Base-by-base conservation (phyloP, 2,113 vertebrate species). In the Thunnus maccoyii region DNA sequence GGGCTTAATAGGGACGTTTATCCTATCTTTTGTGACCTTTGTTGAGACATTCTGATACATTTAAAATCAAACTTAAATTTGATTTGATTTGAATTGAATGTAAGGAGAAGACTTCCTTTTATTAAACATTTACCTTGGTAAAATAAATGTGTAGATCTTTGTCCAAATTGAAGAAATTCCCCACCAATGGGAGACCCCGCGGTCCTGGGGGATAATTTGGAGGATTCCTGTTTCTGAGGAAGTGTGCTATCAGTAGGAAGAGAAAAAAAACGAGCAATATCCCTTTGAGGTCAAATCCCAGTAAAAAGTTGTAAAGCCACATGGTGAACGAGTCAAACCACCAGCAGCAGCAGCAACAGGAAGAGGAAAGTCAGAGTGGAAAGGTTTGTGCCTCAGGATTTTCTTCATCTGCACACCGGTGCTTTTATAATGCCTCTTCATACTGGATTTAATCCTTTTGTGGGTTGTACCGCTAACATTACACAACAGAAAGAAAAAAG, bases 171-270 rank as follows among this genome's bases (percentile, higher is more conserved):
- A 94, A 22, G 0, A 96, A 0, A 50, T 92, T 94, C 9, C 96
- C 96, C 4, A 97, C 0, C 4, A 97, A 13, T 0, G 96, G 96
- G 7, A 96, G 25, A 27, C 73, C 0, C 13, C 76, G 13, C 0
- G 96, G 96, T 0, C 93, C 91, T 0, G 96, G 96, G 1, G 96
- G 96, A 47, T 80, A 96, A 67, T 94, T 78, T 47, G 89, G 89
- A 0, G 94, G 94, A 6, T 66, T 94, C 67, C 90, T 93, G 47
- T 66, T 80, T 89, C 89, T 96, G 50, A 96, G 13, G 48, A 86
- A 94, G 78, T 95, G 82, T 0, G 87, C 73, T 0, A 96, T 52
- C 0, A 96, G 44, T 12, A 97, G 85, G 17, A 96, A 93, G 18
- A 90, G 3, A 0, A 91, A 0, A 0, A 92, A 3, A 25, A 94